A percentile compares a stretch with the other conserved stretches of the same genome.
Evolutionary conservation across 2,113 vertebrate genomes (phyloP).

Genomic region (Dryoscopus gambensis): DNA sequence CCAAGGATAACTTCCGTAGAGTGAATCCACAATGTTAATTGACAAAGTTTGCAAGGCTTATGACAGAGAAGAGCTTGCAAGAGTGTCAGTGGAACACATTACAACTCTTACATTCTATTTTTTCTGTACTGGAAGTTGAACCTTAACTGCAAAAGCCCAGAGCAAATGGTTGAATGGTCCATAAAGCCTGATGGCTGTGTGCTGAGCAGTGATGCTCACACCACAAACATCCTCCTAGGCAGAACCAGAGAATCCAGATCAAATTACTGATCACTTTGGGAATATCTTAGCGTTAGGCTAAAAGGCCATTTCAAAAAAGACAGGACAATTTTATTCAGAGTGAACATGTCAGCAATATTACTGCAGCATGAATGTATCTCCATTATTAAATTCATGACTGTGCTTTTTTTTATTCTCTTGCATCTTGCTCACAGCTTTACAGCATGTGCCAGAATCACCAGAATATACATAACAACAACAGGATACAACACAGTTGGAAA

Average conservation of each 20-base stretch:
- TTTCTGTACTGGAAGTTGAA: neutral
- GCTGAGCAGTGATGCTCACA: neutral
- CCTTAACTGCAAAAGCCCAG: neutral
- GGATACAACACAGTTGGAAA: neutral
- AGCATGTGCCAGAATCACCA: neutral
- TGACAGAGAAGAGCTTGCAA: neutral
- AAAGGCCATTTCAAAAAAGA: neutral
- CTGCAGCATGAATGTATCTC: neutral
- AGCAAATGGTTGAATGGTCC: neutral
- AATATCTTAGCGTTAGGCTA: neutral
- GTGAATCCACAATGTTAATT: neutral
- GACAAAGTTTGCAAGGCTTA: neutral
- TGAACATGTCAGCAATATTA: neutral
- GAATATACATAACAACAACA: neutral
- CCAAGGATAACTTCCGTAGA: neutral
- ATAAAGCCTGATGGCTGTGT: neutral
- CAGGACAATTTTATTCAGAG: neutral
- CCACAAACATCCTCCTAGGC: accelerated
- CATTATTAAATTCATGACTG: neutral
- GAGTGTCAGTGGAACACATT: neutral
- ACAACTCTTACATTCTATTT: neutral
- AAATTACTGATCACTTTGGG: neutral
- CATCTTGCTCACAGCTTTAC: neutral
- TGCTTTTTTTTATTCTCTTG: neutral
- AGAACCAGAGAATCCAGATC: neutral